Conservation (phyloP, 2,797 vertebrate species). For the Sebastes dallii region DNA sequence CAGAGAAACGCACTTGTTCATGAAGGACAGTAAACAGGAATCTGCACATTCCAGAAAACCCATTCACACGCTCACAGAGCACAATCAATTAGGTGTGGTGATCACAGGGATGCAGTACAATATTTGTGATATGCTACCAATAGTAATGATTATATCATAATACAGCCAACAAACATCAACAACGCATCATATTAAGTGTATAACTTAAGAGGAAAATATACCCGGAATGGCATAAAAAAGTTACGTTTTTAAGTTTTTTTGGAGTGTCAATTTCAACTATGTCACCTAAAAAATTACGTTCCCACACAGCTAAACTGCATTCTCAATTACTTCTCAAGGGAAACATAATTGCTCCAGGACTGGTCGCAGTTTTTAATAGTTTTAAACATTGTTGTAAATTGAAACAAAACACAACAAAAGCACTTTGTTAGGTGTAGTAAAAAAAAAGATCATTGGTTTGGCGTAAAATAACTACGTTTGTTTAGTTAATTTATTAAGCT, state of each 20-base stretch:
- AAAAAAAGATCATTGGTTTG: not conserved
- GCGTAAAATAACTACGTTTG: not conserved
- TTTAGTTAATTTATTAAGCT: not conserved
- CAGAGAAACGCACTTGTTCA: not conserved
- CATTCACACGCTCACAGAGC: not conserved
- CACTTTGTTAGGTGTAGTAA: too few species aligned
- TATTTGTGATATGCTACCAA: too few species aligned
- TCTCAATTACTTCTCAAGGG: accelerated
- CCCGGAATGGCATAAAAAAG: too few species aligned
- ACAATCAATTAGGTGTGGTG: not conserved
- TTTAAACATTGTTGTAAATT: not conserved
- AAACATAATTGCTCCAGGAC: not conserved
- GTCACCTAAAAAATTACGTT: accelerated
- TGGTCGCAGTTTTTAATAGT: not conserved
- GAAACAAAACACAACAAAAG: too few species aligned
- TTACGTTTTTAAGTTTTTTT: too few species aligned
- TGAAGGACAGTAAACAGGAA: not conserved
- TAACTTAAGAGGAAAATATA: not conserved
- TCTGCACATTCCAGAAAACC: not conserved
- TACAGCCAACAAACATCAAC: not conserved
- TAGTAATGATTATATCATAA: not conserved
- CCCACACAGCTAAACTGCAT: accelerated
- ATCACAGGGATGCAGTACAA: not conserved
- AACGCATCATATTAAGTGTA: not conserved
- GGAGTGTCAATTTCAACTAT: too few species aligned